Base-by-base conservation (phyloP, 1,140 invertebrate species). In the Micrasema minimum region DNA sequence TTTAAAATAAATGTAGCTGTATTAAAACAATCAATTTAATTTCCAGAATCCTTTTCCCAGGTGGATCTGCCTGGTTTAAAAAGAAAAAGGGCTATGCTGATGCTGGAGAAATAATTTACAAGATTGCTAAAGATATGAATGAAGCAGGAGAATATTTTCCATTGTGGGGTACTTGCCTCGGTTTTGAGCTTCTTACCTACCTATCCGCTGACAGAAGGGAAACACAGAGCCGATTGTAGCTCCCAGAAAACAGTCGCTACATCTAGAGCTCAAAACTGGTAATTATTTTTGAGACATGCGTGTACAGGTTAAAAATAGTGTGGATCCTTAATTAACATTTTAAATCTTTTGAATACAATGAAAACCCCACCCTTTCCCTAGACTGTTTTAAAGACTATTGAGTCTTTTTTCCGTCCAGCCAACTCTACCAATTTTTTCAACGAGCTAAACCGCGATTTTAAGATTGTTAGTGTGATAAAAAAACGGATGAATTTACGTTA, bases 81-180 rank as follows among this genome's bases (percentile, higher is more conserved):
- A 77, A 86, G 62, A 85, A 82, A 0, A 79, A 88, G 55, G 92
- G 92, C 4, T 96, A 93, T 78, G 90, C 87, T 0, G 89, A 90
- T 61, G 90, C 93, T 5, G 93, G 90, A 2, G 82, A 87, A 71
- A 83, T 87, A 61, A 87, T 96, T 66, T 87, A 85, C 66, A 85
- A 89, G 16, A 83, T 90, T 26, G 92, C 92, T 0, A 81, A 88
- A 43, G 76, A 87, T 72, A 80, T 90, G 12, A 95, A 96, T 77
- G 79, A 90, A 11, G 80, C 84, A 1, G 91, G 90, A 9, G 87
- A 89, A 68, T 91, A 90, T 77, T 96, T 96, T 78, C 95, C 95
- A 0, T 81, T 97, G 26, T 92, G 94, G 85, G 95, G 93, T 1
- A 96, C 92, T 6, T 97, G 96, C 79, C 84, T 96, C 4, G 95